Evolutionary conservation across 2,113 vertebrate genomes (phyloP).

Genomic region (Amblyopsis rosae): DNA sequence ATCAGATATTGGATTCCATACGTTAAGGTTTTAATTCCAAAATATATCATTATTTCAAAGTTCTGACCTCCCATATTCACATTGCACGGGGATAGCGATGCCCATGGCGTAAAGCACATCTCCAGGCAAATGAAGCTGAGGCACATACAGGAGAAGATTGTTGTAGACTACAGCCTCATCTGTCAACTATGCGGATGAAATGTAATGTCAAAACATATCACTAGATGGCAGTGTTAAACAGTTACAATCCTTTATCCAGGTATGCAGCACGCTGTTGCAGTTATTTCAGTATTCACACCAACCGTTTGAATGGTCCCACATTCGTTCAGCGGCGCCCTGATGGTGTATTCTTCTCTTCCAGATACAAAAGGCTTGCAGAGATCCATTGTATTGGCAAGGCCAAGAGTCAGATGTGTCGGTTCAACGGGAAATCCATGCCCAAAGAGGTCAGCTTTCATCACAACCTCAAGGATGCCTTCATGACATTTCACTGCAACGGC

Average conservation of each 20-base stretch:
- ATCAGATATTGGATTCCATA: background rate
- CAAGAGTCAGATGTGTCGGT: slow-evolving; percentile 10
- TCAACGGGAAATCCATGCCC: background rate
- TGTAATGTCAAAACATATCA: slow-evolving; percentile 5
- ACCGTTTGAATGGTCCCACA: slow-evolving; percentile 35
- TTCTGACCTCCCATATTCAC: slow-evolving; percentile 27
- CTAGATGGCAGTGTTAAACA: slow-evolving; percentile 30
- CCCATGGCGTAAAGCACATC: background rate
- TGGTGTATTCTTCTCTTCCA: background rate
- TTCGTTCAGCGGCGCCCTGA: slow-evolving; percentile 24
- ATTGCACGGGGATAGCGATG: slow-evolving; percentile 8
- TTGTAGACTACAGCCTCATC: slow-evolving; percentile 12
- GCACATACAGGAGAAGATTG: slow-evolving; percentile 31
- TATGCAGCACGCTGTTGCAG: too few species aligned
- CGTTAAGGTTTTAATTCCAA: background rate
- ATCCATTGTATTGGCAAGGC: background rate
- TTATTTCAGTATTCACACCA: slow-evolving; percentile 6
- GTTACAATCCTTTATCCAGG: background rate
- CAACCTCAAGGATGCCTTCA: slow-evolving; percentile 30
- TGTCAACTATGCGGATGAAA: slow-evolving; percentile 15
- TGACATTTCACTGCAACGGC: slow-evolving; percentile 38
- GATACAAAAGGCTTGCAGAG: slow-evolving; percentile 3
- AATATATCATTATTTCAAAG: background rate
- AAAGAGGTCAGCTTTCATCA: slow-evolving; percentile 22
- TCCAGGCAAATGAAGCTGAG: background rate